Conservation (phyloP, 2,113 vertebrate genomes). For the Microtus ochrogaster region DNA sequence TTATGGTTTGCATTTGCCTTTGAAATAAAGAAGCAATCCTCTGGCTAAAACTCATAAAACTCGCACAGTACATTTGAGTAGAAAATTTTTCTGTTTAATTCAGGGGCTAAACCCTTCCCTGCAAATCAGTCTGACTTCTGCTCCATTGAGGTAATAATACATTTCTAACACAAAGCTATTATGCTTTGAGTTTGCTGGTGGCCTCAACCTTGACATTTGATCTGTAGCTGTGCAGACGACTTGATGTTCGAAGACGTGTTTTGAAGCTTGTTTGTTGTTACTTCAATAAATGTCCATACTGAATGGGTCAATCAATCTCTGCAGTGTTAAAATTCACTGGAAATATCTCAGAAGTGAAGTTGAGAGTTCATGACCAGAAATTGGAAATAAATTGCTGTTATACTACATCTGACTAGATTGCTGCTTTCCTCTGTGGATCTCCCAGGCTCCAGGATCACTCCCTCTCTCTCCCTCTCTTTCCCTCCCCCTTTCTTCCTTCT, state of each 20-base stretch:
- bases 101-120: neutral
- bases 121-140: neutral
- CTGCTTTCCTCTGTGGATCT: neutral
- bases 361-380: neutral
- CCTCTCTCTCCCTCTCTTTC: neutral
- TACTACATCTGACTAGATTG: neutral
- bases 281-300: neutral
- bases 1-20: constrained; percentile 35
- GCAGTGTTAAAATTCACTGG: neutral
- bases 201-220: neutral
- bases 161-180: neutral
- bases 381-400: neutral
- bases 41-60: constrained; percentile 19
- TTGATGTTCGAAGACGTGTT: neutral
- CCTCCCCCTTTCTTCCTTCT: neutral
- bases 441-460: neutral
- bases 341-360: neutral
- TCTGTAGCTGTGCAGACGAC: neutral
- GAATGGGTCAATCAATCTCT: neutral
- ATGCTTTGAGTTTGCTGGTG: neutral
- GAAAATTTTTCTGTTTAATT: neutral
- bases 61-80: neutral
- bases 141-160: neutral
- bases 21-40: constrained; percentile 21
- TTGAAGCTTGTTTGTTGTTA: neutral